Percentiles rank a stretch among this genome's conserved stretches.
phyloP scores from a whole-genome alignment of 1,140 invertebrate genomes.

The Cepaea nemoralis region DNA sequence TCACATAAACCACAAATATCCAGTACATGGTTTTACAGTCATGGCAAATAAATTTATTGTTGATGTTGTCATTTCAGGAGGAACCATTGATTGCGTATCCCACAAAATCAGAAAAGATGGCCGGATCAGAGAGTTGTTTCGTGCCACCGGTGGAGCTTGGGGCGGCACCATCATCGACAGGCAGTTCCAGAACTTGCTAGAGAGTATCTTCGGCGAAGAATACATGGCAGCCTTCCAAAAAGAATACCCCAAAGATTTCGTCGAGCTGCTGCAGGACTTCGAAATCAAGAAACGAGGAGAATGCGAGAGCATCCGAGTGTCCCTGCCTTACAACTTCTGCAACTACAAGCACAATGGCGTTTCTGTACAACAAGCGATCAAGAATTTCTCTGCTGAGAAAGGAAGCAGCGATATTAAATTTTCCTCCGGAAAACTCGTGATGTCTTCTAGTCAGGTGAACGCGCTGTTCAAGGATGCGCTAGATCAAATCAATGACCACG shows the following conservation, averaged over 20 bases:
- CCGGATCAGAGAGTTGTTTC: conserved; percentile 62
- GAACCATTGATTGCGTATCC: conserved; percentile 67
- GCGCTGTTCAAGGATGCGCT: conserved; percentile 62
- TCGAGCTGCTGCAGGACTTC: conserved; percentile 68
- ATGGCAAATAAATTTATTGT: too few relatives aligned
- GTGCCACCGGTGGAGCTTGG: conserved; percentile 68
- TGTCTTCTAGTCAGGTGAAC: conserved; percentile 59
- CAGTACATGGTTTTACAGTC: too few relatives aligned
- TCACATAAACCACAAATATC: too few relatives aligned
- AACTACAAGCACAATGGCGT: conserved; percentile 63
- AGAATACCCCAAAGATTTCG: conserved; percentile 65
- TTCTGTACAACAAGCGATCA: conserved; percentile 63
- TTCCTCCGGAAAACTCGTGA: conserved; percentile 65
- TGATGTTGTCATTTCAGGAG: too few relatives aligned
- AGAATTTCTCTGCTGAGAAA: conserved; percentile 51
- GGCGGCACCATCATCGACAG: conserved; percentile 67
- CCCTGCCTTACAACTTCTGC: conserved; percentile 67
- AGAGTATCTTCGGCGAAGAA: conserved; percentile 62
- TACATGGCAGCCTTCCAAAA: conserved; percentile 61
- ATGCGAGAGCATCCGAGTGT: conserved; percentile 65
- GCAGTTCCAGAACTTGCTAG: conserved; percentile 61
- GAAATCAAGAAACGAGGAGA: conserved; percentile 69
- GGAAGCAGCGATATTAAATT: conserved; percentile 59
- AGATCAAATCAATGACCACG: conserved; percentile 64
- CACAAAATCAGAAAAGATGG: conserved; percentile 68